phyloP scores from a whole-genome alignment of 2,797 vertebrate species.

The Gymnopithys bicolor region DNA sequence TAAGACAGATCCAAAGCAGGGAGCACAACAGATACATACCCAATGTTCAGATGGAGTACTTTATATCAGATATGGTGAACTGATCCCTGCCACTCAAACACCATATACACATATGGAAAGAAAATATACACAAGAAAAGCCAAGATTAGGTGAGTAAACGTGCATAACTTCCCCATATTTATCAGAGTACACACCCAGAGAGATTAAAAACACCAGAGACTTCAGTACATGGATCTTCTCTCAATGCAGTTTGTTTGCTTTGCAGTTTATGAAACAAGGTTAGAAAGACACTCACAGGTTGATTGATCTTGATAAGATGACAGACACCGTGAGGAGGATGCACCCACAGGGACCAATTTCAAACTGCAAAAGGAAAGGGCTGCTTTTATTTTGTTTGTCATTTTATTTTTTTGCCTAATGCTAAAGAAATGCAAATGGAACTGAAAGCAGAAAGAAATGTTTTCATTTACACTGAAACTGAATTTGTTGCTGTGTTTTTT shows the following conservation, averaged over 20 bases:
- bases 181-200: background rate
- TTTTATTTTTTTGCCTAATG: background rate
- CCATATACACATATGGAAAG: background rate
- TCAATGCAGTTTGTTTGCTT: background rate
- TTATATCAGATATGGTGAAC: background rate
- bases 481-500: background rate
- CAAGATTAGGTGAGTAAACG: background rate
- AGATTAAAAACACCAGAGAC: background rate
- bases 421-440: background rate
- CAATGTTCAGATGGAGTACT: background rate
- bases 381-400: background rate
- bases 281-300: slow-evolving; percentile 81
- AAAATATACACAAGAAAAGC: background rate
- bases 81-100: background rate
- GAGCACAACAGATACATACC: background rate
- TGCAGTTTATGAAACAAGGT: background rate
- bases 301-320: slow-evolving; percentile 88
- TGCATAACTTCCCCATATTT: background rate
- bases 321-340: slow-evolving; percentile 88
- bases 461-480: background rate
- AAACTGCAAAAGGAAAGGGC: slow-evolving; percentile 79
- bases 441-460: background rate
- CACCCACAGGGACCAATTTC: slow-evolving; percentile 87
- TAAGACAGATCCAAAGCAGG: background rate
- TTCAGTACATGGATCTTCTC: background rate